Conservation (phyloP, 2,888 invertebrate genomes). For the Drosophila mayaguana region DNA sequence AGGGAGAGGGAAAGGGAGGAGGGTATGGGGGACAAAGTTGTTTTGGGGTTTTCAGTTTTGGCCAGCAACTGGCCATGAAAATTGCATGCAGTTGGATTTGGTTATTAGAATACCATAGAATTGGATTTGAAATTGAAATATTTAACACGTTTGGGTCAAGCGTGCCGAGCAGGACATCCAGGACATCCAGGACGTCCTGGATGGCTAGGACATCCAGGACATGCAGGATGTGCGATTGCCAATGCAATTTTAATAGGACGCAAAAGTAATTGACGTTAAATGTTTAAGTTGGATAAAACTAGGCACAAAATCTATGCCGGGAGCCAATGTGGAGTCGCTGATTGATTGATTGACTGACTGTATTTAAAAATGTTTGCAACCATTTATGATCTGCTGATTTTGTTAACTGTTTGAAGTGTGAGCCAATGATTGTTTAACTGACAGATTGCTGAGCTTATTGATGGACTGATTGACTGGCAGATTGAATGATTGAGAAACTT, state of each 20-base stretch:
- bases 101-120: slow-evolving; percentile 75
- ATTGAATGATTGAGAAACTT: background rate
- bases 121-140: slow-evolving; percentile 78
- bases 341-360: background rate
- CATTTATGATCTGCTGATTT: background rate
- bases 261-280: slow-evolving; percentile 51
- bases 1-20: background rate
- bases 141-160: slow-evolving; percentile 66
- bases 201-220: slow-evolving; percentile 2
- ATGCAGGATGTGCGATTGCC: slow-evolving; percentile 22
- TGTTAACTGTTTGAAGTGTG: background rate
- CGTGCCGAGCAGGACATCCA: slow-evolving; percentile 5
- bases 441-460: background rate
- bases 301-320: background rate
- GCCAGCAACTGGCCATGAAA: slow-evolving; percentile 66
- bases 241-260: slow-evolving; percentile 32
- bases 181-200: slow-evolving; percentile 1
- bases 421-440: background rate
- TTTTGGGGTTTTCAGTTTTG: slow-evolving; percentile 42
- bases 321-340: background rate
- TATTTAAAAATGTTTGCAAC: background rate
- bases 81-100: slow-evolving; percentile 72
- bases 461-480: background rate
- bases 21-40: background rate
- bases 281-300: slow-evolving; percentile 12